Evolutionary conservation across 2,888 invertebrate genomes (phyloP).

Genomic region (Muschampia plurimacula): DNA sequence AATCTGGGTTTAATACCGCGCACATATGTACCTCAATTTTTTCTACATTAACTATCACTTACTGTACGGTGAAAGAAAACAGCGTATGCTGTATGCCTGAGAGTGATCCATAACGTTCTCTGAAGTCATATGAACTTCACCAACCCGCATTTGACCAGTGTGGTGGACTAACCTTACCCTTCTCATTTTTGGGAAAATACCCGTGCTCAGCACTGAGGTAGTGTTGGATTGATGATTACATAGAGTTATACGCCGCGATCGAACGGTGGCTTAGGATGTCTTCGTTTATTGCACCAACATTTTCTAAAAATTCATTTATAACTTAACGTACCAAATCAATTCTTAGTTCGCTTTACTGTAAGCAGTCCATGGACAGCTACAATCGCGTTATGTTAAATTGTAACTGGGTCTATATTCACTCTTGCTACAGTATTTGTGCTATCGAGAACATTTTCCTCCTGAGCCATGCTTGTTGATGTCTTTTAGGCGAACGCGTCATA

Average conservation of each 20-base stretch:
- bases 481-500: background rate
- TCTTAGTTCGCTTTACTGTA: background rate
- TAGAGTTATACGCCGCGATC: background rate
- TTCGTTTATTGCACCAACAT: background rate
- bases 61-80: too few relatives aligned
- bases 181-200: background rate
- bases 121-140: too few relatives aligned
- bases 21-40: too few relatives aligned
- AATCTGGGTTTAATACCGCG: too few relatives aligned
- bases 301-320: background rate
- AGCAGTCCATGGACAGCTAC: slow-evolving; percentile 35
- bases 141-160: too few relatives aligned
- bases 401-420: background rate
- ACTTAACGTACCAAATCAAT: background rate
- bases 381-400: slow-evolving; percentile 27
- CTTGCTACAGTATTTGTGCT: background rate
- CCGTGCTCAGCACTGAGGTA: too few relatives aligned
- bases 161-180: too few relatives aligned
- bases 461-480: background rate
- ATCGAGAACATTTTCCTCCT: too few relatives aligned
- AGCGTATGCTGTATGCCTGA: too few relatives aligned
- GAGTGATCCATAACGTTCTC: too few relatives aligned
- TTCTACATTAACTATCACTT: too few relatives aligned
- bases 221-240: too few relatives aligned
- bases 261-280: background rate